Conservation (phyloP, 1,140 invertebrate genomes). For the Monomorium pharaonis region DNA sequence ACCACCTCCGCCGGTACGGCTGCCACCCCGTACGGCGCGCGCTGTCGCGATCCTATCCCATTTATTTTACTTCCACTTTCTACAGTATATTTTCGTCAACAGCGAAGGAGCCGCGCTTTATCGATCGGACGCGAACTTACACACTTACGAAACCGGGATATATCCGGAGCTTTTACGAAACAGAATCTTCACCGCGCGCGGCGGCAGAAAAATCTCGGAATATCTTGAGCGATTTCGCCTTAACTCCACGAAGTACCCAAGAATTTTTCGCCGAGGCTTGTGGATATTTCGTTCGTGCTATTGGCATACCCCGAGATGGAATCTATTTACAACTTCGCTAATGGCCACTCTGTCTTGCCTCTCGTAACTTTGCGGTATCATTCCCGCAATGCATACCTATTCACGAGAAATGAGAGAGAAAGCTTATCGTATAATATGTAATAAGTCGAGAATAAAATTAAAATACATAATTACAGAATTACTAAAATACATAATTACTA, state of each 20-base stretch:
- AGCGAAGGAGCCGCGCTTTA: slow-evolving; percentile 8
- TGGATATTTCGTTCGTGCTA: slow-evolving; percentile 52
- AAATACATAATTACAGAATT: slow-evolving; percentile 3
- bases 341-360: slow-evolving; percentile 56
- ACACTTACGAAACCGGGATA: slow-evolving; percentile 46
- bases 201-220: slow-evolving; percentile 33
- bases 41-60: slow-evolving; percentile 53
- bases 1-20: slow-evolving; percentile 44
- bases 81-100: slow-evolving; percentile 62
- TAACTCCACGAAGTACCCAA: slow-evolving; percentile 41
- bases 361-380: slow-evolving; percentile 42
- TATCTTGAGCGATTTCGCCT: slow-evolving; percentile 43
- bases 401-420: background rate
- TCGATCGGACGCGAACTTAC: slow-evolving; percentile 20
- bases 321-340: slow-evolving; percentile 59
- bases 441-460: background rate
- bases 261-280: slow-evolving; percentile 43
- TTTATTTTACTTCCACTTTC: slow-evolving; percentile 67
- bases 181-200: slow-evolving; percentile 32
- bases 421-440: background rate
- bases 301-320: slow-evolving; percentile 40
- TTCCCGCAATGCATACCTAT: background rate
- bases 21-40: slow-evolving; percentile 20
- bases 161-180: slow-evolving; percentile 45
- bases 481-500: background rate